A percentile compares a stretch with the other conserved stretches of the same genome.
Conservation (phyloP, 2,797 vertebrate genomes). For the Hyperoplus lanceolatus region DNA sequence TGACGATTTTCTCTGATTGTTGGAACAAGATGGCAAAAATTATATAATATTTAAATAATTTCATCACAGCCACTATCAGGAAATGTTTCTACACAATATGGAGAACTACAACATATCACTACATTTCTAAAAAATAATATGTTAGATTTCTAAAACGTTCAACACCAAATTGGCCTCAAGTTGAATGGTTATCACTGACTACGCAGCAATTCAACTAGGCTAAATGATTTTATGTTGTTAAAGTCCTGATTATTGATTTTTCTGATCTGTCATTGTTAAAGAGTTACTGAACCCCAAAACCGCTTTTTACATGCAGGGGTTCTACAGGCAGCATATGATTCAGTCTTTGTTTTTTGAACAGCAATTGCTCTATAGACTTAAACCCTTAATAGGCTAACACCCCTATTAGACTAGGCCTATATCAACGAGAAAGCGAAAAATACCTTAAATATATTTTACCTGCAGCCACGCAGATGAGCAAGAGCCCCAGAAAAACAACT, state of each 20-base stretch:
- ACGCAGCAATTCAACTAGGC: not conserved
- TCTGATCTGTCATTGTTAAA: not conserved
- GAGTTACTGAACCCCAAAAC: not conserved
- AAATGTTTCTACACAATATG: too few relatives aligned
- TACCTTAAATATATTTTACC: slow-evolving; percentile 50
- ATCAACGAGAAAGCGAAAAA: not conserved
- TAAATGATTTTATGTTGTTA: not conserved
- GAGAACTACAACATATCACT: too few relatives aligned
- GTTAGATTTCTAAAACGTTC: too few relatives aligned
- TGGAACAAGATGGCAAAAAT: too few relatives aligned
- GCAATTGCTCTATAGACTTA: not conserved
- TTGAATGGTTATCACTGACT: too few relatives aligned
- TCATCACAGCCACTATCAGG: too few relatives aligned
- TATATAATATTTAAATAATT: too few relatives aligned
- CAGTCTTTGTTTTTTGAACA: not conserved
- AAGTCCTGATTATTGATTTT: not conserved
- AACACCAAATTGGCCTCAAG: too few relatives aligned
- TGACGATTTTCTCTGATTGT: too few relatives aligned
- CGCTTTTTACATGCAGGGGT: not conserved
- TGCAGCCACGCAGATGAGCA: slow-evolving; percentile 73
- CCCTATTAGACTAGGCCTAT: too few relatives aligned
- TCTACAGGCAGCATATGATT: too few relatives aligned
- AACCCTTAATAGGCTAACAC: not conserved
- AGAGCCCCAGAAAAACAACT: slow-evolving; percentile 71
- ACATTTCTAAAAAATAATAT: too few relatives aligned